Base-by-base conservation (phyloP, 2,888 invertebrate genomes). In the Ganaspis brasiliensis region DNA sequence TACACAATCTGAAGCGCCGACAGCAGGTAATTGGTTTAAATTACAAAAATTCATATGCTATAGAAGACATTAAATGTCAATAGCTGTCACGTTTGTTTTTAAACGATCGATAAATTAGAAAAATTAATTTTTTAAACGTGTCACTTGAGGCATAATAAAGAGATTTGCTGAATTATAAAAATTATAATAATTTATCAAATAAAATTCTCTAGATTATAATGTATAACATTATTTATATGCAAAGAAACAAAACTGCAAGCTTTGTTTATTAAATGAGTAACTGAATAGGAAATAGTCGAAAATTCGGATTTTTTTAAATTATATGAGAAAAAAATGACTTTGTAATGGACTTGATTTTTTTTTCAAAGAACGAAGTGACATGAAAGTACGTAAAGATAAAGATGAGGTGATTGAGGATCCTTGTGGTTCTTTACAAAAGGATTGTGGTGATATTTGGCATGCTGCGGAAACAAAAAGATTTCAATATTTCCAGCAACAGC, bases 361-460 rank as follows among this genome's bases (percentile, higher is more conserved):
- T n/a, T n/a, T n/a, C n/a, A n/a, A n/a, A 45, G 24, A 26, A 6
- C 67, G 57, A 12, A 76, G 21, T 14, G 59, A 31, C 14, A 24
- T 24, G 10, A 45, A 45, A 19, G n/a, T 37, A n/a, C 35, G 19
- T 45, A 67, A 26, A n/a, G 16, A 31, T 8, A 24, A 67, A 35
- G 45, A 67, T n/a, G 21, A 21, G 16, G 40, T 16, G n/a, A 35
- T 14, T 52, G 49, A 67, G 21, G 86, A 86, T 19, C 88, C 89
- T 0, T 88, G 89, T 77, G 87, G 86, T 10, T 84, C 85, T 4
- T 92, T 94, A 82, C 73, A 93, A 94, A 93, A 92, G n/a, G 92
- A 92, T 21, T 92, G 93, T 82, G 92, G 94, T 55, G 93, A 93
- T 83, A 91, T 91, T 86, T 90, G 91, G 91, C 87, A 89, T 81